phyloP scores from a whole-genome alignment of 2,888 invertebrate genomes.

The Dicranocentrus wangi region DNA sequence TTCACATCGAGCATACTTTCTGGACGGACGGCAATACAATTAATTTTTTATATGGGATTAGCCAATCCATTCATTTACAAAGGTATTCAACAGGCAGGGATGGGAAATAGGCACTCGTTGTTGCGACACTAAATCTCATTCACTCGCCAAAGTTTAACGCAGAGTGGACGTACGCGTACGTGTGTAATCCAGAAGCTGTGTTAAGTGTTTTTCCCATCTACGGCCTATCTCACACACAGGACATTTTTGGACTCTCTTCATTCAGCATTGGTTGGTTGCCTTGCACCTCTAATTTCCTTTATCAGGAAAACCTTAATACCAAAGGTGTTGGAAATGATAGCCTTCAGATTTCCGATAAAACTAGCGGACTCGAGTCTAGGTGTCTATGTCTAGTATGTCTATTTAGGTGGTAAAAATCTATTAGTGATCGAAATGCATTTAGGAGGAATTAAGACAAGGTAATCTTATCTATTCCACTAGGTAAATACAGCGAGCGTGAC shows the following conservation, averaged over 20 bases:
- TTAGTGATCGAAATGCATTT: conserved; percentile 53
- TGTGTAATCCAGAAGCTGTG: conserved; percentile 62
- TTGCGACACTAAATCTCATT: background rate
- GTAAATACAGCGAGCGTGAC: conserved; percentile 48
- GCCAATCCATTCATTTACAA: conserved; percentile 45
- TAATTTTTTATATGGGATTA: background rate
- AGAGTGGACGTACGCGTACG: background rate
- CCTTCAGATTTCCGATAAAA: conserved; percentile 43
- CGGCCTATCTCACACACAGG: conserved; percentile 56
- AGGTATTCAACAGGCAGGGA: too few species aligned
- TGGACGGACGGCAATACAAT: conserved; percentile 1
- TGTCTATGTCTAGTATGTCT: too few species aligned
- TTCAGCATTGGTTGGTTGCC: background rate
- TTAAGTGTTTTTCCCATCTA: conserved; percentile 48
- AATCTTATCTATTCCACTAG: conserved; percentile 48
- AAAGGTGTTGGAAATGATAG: conserved; percentile 60
- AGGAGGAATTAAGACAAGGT: conserved; percentile 35
- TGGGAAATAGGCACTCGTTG: too few species aligned
- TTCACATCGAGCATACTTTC: conserved; percentile 2
- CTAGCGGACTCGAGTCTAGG: conserved; percentile 13
- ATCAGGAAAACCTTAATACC: conserved; percentile 48
- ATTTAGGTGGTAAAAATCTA: conserved; percentile 39
- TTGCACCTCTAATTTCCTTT: conserved; percentile 22
- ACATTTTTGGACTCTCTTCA: conserved; percentile 55
- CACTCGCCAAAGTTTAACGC: background rate